Evolutionary conservation across 2,113 vertebrate species (phyloP).

Genomic region (Piprites chloris): DNA sequence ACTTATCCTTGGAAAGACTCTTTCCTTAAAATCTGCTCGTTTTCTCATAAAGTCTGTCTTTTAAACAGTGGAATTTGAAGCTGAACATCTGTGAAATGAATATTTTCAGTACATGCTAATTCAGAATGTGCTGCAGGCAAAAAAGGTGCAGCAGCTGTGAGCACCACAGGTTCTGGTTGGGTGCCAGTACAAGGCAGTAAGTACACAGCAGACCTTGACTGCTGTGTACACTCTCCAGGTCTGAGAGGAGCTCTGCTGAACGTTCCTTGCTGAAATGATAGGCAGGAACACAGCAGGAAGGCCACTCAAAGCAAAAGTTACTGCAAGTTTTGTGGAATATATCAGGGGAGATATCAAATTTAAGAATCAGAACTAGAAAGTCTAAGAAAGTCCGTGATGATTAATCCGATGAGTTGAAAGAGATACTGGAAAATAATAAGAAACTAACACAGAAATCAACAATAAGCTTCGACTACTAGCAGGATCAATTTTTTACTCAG

Average conservation of each 20-base stretch:
- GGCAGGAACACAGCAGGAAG: neutral
- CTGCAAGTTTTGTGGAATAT: neutral
- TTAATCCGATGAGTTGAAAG: neutral
- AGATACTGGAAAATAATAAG: neutral
- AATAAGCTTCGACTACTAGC: neutral
- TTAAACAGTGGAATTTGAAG: constrained; percentile 25
- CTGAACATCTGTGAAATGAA: constrained; percentile 59
- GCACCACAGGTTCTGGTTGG: constrained; percentile 53
- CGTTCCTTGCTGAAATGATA: neutral
- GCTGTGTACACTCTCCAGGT: neutral
- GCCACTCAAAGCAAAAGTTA: neutral
- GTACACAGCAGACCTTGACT: neutral
- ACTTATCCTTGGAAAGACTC: neutral
- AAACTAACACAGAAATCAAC: neutral
- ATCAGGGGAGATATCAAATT: neutral
- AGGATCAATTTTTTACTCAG: neutral
- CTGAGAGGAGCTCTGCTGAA: neutral
- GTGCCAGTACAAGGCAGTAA: constrained; percentile 34
- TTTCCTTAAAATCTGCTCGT: neutral
- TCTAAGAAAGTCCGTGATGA: neutral
- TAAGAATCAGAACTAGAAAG: neutral
- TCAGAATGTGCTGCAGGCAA: constrained; percentile 48
- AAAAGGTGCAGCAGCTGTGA: constrained; percentile 66
- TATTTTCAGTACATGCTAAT: constrained; percentile 57
- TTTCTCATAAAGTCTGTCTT: neutral